Percentiles rank a stretch among this genome's conserved stretches.
phyloP scores from a whole-genome alignment of 2,797 vertebrate species.

The Chrysocyon brachyurus region DNA sequence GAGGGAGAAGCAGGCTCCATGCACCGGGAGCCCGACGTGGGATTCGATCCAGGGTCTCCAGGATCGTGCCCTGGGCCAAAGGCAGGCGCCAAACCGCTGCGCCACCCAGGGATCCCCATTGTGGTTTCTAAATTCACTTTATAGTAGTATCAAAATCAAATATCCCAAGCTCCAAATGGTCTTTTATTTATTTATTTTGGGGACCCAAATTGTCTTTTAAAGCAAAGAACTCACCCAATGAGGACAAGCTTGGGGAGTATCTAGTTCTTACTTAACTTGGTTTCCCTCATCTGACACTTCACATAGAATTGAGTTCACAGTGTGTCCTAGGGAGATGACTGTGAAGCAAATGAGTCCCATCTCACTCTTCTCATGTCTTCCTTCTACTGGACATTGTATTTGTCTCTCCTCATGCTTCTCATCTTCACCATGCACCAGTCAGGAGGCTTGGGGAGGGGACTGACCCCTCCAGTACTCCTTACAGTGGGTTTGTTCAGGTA shows the following conservation, averaged over 20 bases:
- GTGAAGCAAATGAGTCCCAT: background rate
- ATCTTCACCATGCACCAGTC: background rate
- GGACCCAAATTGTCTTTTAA: background rate
- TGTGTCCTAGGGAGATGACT: background rate
- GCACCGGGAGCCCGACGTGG: no score
- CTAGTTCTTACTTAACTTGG: background rate
- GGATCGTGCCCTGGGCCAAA: no score
- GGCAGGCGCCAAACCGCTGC: no score
- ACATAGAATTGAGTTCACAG: background rate
- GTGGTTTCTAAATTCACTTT: slow-evolving; percentile 43
- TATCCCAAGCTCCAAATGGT: background rate
- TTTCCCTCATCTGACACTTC: background rate
- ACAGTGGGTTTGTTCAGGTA: background rate
- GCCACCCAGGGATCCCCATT: background rate
- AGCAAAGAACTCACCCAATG: background rate
- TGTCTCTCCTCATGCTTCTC: background rate
- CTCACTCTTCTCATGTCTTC: background rate
- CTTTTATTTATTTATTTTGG: background rate
- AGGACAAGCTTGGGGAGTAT: background rate
- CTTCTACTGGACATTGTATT: background rate
- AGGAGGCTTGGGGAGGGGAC: background rate
- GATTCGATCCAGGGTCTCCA: no score
- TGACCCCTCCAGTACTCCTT: background rate
- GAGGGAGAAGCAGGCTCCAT: no score
- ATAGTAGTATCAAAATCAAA: slow-evolving; percentile 5